Evolutionary conservation across 2,888 invertebrate species (phyloP).

Genomic region (Drosophila parthenogenetica): DNA sequence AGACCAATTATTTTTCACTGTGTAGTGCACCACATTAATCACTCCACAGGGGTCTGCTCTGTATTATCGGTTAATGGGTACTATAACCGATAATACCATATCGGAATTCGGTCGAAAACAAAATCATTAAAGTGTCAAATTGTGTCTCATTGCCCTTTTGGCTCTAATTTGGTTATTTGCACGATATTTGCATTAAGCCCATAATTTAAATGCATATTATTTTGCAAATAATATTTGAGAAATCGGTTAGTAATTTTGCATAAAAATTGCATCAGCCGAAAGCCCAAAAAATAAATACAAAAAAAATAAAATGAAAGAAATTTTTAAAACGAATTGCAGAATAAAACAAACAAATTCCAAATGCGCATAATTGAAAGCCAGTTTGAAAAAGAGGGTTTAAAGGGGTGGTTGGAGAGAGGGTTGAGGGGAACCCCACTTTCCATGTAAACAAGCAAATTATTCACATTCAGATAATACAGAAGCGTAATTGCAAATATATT

Average conservation of each 20-base stretch:
- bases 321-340: conserved; percentile 43
- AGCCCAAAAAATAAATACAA: conserved; percentile 11
- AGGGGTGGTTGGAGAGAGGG: neutral
- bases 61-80: conserved; percentile 1
- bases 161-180: conserved; percentile 53
- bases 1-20: no score
- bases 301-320: conserved; percentile 1
- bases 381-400: conserved; percentile 41
- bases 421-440: neutral
- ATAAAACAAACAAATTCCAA: conserved; percentile 61
- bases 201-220: conserved; percentile 66
- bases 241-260: conserved; percentile 72
- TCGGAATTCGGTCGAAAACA: conserved; percentile 25
- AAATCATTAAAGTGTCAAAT: conserved; percentile 48
- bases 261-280: conserved; percentile 75
- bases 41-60: neutral
- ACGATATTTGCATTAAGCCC: conserved; percentile 67
- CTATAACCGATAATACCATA: neutral
- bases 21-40: conserved; percentile 6
- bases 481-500: conserved; percentile 73
- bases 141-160: conserved; percentile 62
- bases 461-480: conserved; percentile 46
- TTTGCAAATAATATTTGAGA: conserved; percentile 23
- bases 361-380: conserved; percentile 73
- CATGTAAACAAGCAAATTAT: conserved; percentile 49